Percentiles rank a stretch among this genome's conserved stretches.
These are phyloP conservation scores for Diplosoma virens DNA, from an alignment of 23 tunicate species.

Conservation along the genomic window DNA sequence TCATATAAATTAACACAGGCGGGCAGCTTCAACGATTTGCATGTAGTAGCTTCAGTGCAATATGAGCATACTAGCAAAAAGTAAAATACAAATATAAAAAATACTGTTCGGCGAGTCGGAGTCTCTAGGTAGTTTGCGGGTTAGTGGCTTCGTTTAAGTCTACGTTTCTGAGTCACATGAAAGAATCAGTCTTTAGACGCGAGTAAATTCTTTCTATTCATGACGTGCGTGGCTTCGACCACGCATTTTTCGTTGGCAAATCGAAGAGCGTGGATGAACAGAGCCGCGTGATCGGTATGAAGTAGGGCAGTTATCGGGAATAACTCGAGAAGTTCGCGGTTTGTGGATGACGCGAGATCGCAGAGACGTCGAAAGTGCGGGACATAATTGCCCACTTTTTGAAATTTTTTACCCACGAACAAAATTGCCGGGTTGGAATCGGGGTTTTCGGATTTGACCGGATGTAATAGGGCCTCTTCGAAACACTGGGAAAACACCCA, in stretches of 20 bases:
- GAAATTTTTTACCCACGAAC: constrained; percentile 24
- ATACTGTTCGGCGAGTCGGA: no score
- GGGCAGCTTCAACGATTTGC: no score
- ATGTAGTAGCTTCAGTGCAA: no score
- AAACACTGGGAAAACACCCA: constrained; percentile 45
- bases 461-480: constrained; percentile 3
- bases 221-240: neutral
- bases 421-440: constrained; percentile 11
- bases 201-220: neutral
- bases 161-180: no score
- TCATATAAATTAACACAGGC: no score
- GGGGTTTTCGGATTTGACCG: neutral
- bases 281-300: constrained; percentile 2
- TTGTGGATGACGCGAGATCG: neutral
- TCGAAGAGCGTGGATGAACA: constrained; percentile 13
- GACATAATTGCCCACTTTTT: neutral
- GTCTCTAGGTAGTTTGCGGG: no score
- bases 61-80: no score
- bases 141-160: no score
- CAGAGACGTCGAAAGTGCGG: neutral
- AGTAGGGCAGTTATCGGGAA: constrained; percentile 34
- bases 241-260: constrained; percentile 29
- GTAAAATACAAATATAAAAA: no score
- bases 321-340: constrained; percentile 8
- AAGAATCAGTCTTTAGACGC: no score